Conservation (phyloP, 2,113 vertebrate genomes). For the Chloropsis hardwickii region DNA sequence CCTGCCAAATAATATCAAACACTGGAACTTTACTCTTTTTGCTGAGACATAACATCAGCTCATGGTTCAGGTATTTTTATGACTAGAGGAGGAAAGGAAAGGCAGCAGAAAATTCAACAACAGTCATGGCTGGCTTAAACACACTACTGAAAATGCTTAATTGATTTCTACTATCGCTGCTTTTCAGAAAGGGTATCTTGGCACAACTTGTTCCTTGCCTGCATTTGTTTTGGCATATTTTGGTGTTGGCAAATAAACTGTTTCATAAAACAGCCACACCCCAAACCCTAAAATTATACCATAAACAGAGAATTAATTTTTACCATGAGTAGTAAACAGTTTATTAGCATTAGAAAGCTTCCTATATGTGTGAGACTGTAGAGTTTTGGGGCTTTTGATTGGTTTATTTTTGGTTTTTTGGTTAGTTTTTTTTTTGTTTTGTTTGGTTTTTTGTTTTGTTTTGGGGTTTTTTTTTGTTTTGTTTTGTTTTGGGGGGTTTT, state of each 20-base stretch:
- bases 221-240: background rate
- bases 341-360: background rate
- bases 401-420: too few relatives aligned
- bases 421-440: too few relatives aligned
- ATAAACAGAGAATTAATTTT: background rate
- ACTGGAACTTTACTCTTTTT: background rate
- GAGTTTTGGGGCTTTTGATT: accelerated
- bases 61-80: accelerated
- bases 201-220: background rate
- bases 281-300: background rate
- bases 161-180: background rate
- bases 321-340: background rate
- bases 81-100: background rate
- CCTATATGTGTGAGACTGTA: background rate
- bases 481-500: too few relatives aligned
- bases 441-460: too few relatives aligned
- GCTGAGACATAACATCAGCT: background rate
- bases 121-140: background rate
- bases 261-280: background rate
- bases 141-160: background rate
- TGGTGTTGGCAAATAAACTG: background rate
- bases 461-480: too few relatives aligned
- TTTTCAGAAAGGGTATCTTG: background rate
- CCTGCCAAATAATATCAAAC: background rate
- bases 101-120: background rate